phyloP scores from a whole-genome alignment of 2,113 vertebrate genomes.

The Grammomys dolichurus region DNA sequence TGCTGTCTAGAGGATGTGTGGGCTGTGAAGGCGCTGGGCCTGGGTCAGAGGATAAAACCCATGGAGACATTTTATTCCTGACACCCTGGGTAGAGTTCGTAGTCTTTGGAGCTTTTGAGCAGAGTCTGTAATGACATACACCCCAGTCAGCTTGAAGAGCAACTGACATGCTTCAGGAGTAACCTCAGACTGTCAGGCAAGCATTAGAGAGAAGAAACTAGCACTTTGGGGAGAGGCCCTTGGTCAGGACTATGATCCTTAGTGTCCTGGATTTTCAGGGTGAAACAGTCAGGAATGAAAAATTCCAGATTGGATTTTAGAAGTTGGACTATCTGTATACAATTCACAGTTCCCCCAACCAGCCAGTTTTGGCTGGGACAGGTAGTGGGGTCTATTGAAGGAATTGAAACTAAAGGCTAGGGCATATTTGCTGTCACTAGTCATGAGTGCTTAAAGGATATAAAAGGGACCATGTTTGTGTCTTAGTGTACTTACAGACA shows the following conservation, averaged over 20 bases:
- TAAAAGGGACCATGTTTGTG: background rate
- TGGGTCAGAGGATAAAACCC: conserved; percentile 70
- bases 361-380: background rate
- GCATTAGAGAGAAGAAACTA: conserved; percentile 77
- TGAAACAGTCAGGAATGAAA: conserved; percentile 14
- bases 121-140: conserved; percentile 62
- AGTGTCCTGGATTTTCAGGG: conserved; percentile 43
- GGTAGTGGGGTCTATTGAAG: background rate
- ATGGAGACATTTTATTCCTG: conserved; percentile 76
- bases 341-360: background rate
- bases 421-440: background rate
- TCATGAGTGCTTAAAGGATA: background rate
- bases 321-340: background rate
- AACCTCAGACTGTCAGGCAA: conserved; percentile 48
- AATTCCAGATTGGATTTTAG: background rate
- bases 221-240: background rate
- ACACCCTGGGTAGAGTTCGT: conserved; percentile 70
- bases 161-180: conserved; percentile 68
- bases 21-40: conserved; percentile 59
- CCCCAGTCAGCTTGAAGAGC: conserved; percentile 69
- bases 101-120: conserved; percentile 68
- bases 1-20: conserved; percentile 74
- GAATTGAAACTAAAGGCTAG: conserved; percentile 9
- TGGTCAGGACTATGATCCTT: conserved; percentile 15
- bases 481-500: background rate